Evolutionary conservation across 1,140 invertebrate genomes (phyloP).

Genomic region (Drosophila parvula): DNA sequence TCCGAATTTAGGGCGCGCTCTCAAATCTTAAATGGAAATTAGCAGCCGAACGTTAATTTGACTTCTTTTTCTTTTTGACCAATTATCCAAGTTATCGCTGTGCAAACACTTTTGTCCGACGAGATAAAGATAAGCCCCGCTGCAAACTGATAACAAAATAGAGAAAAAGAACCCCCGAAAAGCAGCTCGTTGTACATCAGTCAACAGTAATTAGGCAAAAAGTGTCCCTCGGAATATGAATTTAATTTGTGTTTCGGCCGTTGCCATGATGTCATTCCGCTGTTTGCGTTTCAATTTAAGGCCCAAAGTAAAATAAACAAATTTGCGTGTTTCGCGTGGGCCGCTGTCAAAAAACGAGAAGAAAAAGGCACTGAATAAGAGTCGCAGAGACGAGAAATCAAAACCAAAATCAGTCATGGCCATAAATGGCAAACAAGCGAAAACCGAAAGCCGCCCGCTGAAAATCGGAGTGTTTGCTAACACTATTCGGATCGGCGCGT

Average conservation of each 20-base stretch:
- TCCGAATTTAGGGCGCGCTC: constrained; percentile 25
- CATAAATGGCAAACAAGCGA: constrained; percentile 57
- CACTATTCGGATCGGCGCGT: constrained; percentile 5
- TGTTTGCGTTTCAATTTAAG: constrained; percentile 53
- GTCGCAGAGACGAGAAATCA: constrained; percentile 14
- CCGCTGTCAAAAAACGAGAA: constrained; percentile 32
- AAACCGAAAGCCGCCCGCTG: constrained; percentile 24
- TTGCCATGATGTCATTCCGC: constrained; percentile 63
- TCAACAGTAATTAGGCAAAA: constrained; percentile 43
- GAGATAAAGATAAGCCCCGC: constrained; percentile 27
- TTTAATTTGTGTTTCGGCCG: constrained; percentile 34
- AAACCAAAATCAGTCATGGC: constrained; percentile 38
- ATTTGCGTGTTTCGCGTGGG: constrained; percentile 59
- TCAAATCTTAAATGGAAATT: constrained; percentile 39
- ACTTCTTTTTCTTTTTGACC: constrained; percentile 12
- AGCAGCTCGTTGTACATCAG: constrained; percentile 18
- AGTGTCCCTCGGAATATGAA: constrained; percentile 39
- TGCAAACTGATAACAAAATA: constrained; percentile 17
- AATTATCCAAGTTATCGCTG: constrained; percentile 51
- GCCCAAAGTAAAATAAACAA: constrained; percentile 52
- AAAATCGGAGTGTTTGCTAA: constrained; percentile 23
- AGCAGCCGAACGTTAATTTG: constrained; percentile 43
- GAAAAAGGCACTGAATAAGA: constrained; percentile 5
- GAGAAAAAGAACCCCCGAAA: constrained; percentile 7
- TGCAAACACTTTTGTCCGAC: constrained; percentile 21